These are phyloP conservation scores for Hylaeus anthracinus DNA, from an alignment of 1,140 invertebrate species.

Conservation along the genomic window DNA sequence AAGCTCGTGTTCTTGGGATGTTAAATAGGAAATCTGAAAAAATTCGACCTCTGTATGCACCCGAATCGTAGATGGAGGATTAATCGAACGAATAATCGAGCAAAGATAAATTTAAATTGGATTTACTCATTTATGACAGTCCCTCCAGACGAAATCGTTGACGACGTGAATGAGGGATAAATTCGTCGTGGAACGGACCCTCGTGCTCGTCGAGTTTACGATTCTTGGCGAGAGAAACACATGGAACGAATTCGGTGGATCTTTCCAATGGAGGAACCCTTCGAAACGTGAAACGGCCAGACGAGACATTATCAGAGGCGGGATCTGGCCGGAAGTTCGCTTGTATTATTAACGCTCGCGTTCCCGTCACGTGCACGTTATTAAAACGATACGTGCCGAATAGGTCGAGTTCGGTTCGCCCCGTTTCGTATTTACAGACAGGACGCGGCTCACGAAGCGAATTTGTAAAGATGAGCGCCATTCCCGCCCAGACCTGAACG, in stretches of 20 bases:
- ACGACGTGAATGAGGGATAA: neutral
- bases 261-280: neutral
- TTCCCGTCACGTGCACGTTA: constrained; percentile 43
- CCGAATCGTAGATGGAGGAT: too few species aligned
- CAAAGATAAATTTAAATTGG: too few species aligned
- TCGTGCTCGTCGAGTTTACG: neutral
- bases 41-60: too few species aligned
- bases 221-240: neutral
- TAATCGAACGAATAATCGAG: too few species aligned
- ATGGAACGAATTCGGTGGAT: constrained; percentile 5
- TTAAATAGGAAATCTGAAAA: too few species aligned
- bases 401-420: neutral
- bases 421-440: constrained; percentile 5
- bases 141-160: too few species aligned
- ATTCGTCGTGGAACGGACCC: too few species aligned
- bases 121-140: too few species aligned
- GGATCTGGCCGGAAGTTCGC: constrained; percentile 2
- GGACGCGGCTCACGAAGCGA: neutral
- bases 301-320: constrained; percentile 5
- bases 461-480: constrained; percentile 3
- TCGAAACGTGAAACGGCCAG: constrained; percentile 19
- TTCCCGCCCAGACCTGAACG: neutral
- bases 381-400: constrained; percentile 49
- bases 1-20: too few species aligned
- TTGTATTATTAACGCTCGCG: constrained; percentile 28